Conservation (phyloP, 2,888 invertebrate genomes). For the Drosophila demipolita region DNA sequence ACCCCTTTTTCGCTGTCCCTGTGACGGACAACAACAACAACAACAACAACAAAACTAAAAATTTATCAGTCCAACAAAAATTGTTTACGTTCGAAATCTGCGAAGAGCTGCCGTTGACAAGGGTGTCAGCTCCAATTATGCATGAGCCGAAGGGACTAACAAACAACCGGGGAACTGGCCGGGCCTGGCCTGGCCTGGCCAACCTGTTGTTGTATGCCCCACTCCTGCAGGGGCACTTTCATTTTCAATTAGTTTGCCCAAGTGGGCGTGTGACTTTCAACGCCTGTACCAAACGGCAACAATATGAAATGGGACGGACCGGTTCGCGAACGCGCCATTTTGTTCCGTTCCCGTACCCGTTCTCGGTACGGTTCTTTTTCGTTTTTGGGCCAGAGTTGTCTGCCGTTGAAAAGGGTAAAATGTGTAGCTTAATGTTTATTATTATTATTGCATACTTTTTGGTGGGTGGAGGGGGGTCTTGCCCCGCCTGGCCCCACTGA, state of each 20-base stretch:
- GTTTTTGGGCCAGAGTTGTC: slow-evolving; percentile 29
- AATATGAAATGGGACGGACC: slow-evolving; percentile 57
- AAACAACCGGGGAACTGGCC: background rate
- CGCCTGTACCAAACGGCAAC: slow-evolving; percentile 56
- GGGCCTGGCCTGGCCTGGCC: background rate
- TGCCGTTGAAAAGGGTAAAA: slow-evolving; percentile 69
- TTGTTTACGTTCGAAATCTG: slow-evolving; percentile 68
- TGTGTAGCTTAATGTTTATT: slow-evolving; percentile 70
- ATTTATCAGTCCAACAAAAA: slow-evolving; percentile 66
- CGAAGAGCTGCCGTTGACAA: slow-evolving; percentile 66
- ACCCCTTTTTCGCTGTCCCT: slow-evolving; percentile 58
- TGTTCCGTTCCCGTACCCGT: background rate
- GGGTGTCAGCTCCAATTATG: slow-evolving; percentile 77
- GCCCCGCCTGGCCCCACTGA: slow-evolving; percentile 55
- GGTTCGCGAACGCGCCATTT: background rate
- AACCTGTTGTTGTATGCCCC: slow-evolving; percentile 63
- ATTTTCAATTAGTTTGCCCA: slow-evolving; percentile 76
- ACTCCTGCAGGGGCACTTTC: slow-evolving; percentile 55
- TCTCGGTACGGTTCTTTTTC: background rate
- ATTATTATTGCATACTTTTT: slow-evolving; percentile 71
- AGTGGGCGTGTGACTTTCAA: slow-evolving; percentile 78
- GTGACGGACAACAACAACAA: background rate
- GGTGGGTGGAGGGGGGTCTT: background rate
- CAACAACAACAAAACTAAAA: slow-evolving; percentile 39
- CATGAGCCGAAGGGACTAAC: slow-evolving; percentile 35